phyloP scores from a whole-genome alignment of 2,113 vertebrate species.

The Thalassarche chlororhynchos region DNA sequence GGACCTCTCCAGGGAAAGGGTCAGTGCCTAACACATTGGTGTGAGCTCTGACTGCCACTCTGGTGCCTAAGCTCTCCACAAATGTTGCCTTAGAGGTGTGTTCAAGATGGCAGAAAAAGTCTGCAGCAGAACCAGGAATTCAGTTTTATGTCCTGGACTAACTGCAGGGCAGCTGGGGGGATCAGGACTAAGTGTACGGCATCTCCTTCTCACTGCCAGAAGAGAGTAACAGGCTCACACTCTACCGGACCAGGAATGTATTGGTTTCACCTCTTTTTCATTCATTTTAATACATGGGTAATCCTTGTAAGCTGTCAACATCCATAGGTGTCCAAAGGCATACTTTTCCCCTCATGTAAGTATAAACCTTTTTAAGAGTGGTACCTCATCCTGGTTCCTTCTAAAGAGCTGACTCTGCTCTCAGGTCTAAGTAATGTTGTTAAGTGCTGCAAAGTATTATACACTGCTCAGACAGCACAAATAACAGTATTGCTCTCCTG shows the following conservation, averaged over 20 bases:
- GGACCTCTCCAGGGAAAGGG: neutral
- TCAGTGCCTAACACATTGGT: neutral
- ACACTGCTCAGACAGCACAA: neutral
- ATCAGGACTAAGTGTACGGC: too few relatives aligned
- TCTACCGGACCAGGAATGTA: neutral
- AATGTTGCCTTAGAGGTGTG: neutral
- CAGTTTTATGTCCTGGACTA: neutral
- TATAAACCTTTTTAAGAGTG: neutral
- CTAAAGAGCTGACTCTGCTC: neutral
- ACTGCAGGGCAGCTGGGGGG: neutral
- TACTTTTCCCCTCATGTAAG: neutral
- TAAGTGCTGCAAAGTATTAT: neutral
- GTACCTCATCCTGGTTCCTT: neutral
- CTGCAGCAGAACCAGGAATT: neutral
- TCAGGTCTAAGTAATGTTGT: neutral
- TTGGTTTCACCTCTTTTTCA: neutral
- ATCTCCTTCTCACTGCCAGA: neutral
- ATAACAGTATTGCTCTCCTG: neutral
- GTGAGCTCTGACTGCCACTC: neutral
- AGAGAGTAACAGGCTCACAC: neutral
- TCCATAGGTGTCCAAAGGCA: accelerated
- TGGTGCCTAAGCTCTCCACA: neutral
- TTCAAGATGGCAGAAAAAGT: neutral
- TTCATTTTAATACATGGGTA: neutral
- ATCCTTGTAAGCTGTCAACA: neutral